Base-by-base conservation (phyloP, 2,888 invertebrate species). In the Priocnemis perturbator region DNA sequence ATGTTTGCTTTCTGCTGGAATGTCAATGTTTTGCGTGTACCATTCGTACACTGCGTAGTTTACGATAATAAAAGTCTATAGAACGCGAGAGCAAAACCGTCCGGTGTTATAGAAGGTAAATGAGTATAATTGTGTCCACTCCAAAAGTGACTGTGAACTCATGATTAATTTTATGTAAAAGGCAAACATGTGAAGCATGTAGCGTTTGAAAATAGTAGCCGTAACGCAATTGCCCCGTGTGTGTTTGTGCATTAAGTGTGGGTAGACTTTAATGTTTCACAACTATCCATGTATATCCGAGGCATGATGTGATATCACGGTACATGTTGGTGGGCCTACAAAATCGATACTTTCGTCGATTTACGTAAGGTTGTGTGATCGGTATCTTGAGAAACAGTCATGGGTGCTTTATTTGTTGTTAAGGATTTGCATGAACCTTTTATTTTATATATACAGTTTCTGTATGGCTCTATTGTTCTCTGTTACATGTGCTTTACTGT, bases 121-220 rank as follows among this genome's bases (percentile, higher is more conserved):
- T 37, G 59, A 68, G 84, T 87, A 86, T 87, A 86, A 88, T 87
- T 87, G 87, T 88, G 85, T 88, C 86, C 85, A 67, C 81, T 70
- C 47, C 59, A 62, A 63, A 75, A 69, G 19, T 57, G 67, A 48
- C n/a, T 55, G 45, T 52, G 7, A 37, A 37, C 1, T 37, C 37
- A 37, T 11, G 7, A 37, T 11, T 11, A 3, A 37, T 37, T 37
- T 37, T 37, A 37, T 37, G 7, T 3, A 37, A 26, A n/a, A 20
- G 14, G 50, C 15, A 14, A 21, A 37, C 37, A 37, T 37, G 11
- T 37, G 37, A 37, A 37, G 37, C 37, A 37, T 37, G 37, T 37
- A 37, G 37, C 37, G 37, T 37, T 37, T 37, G 37, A 37, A 11
- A 37, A 11, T 37, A 37, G 37, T 37, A 26, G 26, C 26, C 2